These are phyloP conservation scores for Fregata magnificens DNA, from an alignment of 2,113 vertebrate genomes.

Conservation along the genomic window DNA sequence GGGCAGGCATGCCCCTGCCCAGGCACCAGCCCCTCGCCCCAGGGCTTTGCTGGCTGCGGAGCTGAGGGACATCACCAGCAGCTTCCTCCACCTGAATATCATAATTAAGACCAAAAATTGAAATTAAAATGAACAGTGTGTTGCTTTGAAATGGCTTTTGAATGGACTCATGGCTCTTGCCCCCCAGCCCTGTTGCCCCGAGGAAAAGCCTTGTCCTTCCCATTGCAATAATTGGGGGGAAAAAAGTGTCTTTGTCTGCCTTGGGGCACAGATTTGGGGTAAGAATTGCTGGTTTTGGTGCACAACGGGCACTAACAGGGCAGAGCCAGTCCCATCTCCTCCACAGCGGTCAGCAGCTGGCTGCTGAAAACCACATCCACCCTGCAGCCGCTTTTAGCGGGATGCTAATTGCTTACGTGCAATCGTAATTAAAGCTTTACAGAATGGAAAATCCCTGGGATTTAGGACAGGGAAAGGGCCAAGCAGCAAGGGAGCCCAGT, in stretches of 20 bases:
- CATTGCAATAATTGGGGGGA: neutral
- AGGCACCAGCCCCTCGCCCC: neutral
- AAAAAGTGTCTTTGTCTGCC: neutral
- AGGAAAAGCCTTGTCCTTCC: neutral
- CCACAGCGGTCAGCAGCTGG: too few relatives aligned
- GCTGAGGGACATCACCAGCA: slow-evolving; percentile 74
- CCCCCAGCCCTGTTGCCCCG: neutral
- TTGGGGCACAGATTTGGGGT: neutral
- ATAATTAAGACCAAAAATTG: neutral
- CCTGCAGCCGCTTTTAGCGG: neutral
- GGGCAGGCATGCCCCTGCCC: rapidly evolving
- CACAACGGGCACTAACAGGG: neutral
- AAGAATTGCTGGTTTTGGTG: neutral
- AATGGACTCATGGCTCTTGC: neutral
- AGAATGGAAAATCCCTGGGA: neutral
- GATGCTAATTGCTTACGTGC: neutral
- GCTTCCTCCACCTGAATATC: slow-evolving; percentile 60
- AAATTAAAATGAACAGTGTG: neutral
- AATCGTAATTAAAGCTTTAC: neutral
- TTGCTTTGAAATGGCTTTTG: neutral
- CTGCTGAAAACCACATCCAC: neutral
- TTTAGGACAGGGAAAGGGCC: neutral
- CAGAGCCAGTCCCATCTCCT: neutral
- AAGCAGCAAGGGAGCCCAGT: rapidly evolving
- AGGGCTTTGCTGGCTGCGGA: slow-evolving; percentile 66